A percentile compares a stretch with the other conserved stretches of the same genome.
Conservation (phyloP, 2,888 invertebrate species). For the Luperina testacea region DNA sequence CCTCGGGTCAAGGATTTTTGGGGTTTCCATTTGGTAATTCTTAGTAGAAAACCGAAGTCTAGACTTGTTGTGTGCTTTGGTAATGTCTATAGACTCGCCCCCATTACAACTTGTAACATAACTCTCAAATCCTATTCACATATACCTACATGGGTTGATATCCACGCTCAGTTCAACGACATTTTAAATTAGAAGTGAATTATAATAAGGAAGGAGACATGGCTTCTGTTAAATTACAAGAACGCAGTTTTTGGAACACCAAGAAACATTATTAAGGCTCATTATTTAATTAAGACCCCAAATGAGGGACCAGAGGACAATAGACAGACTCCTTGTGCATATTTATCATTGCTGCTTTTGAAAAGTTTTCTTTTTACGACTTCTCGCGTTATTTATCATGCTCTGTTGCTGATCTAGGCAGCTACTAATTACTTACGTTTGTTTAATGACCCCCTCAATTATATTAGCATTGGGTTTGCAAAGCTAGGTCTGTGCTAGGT, state of each 20-base stretch:
- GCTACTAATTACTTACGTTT: neutral
- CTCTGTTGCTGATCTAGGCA: neutral
- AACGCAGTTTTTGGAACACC: conserved; percentile 23
- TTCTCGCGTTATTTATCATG: conserved; percentile 27
- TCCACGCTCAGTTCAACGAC: neutral
- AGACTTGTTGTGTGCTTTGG: neutral
- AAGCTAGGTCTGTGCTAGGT: neutral
- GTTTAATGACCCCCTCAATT: neutral
- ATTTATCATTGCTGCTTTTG: conserved; percentile 46
- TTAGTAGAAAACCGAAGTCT: neutral
- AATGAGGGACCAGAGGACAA: conserved; percentile 36
- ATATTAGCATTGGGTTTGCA: neutral
- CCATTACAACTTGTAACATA: neutral
- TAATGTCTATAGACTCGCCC: neutral
- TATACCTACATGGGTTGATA: neutral
- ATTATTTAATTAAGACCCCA: conserved; percentile 56
- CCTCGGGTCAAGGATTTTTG: neutral
- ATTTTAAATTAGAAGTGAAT: conserved; percentile 32
- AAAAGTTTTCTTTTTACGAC: conserved; percentile 14
- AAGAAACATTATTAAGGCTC: conserved; percentile 30
- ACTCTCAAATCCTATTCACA: neutral
- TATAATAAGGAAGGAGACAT: conserved; percentile 18
- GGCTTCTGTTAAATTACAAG: conserved; percentile 4
- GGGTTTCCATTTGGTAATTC: neutral
- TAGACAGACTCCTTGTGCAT: conserved; percentile 26